Conservation (phyloP, 2,797 vertebrate genomes). For the Thunnus albacares region DNA sequence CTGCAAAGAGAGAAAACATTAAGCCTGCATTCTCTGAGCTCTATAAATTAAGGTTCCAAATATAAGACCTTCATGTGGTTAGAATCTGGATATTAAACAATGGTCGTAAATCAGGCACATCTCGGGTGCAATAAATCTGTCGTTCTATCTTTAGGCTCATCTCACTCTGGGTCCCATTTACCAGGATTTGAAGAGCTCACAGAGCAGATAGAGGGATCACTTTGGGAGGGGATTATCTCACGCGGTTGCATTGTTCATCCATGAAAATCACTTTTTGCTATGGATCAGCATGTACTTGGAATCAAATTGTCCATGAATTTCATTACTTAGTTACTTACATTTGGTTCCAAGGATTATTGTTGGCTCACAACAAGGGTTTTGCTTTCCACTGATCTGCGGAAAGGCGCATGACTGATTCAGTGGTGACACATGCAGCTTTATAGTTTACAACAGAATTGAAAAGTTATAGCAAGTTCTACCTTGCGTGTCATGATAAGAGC, state of each 20-base stretch:
- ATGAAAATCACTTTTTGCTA: conserved; percentile 48
- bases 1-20: conserved; percentile 71
- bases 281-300: conserved; percentile 57
- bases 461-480: conserved; percentile 17
- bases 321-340: conserved; percentile 49
- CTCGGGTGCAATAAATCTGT: conserved; percentile 77
- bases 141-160: conserved; percentile 73
- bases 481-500: background rate
- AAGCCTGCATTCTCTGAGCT: conserved; percentile 70
- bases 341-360: conserved; percentile 56
- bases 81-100: conserved; percentile 85
- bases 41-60: conserved; percentile 77
- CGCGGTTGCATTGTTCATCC: conserved; percentile 55
- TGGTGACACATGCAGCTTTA: conserved; percentile 33
- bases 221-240: conserved; percentile 61
- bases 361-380: conserved; percentile 41
- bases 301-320: conserved; percentile 60
- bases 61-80: conserved; percentile 82
- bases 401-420: conserved; percentile 35
- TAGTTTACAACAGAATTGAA: conserved; percentile 6
- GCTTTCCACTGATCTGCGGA: conserved; percentile 37
- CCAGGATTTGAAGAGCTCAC: conserved; percentile 61
- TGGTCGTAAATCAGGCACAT: conserved; percentile 79
- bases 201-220: conserved; percentile 65
- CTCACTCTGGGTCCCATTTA: conserved; percentile 58